These are phyloP conservation scores for Manis javanica DNA, from an alignment of 2,797 vertebrate genomes.

Conservation along the genomic window DNA sequence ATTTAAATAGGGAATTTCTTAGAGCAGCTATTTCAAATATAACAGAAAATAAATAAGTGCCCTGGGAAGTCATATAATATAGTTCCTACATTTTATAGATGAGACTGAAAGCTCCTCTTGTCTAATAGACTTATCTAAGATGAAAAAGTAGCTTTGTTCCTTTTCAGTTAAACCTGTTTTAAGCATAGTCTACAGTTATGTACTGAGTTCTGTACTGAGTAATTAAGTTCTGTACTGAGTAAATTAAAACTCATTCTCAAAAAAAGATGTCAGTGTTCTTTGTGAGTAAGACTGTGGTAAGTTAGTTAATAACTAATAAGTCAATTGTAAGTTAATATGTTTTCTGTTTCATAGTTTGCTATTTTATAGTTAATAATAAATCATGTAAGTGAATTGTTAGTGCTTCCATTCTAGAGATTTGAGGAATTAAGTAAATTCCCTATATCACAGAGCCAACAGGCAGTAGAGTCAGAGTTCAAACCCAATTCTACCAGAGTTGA, in stretches of 20 bases:
- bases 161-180: slow-evolving; percentile 28
- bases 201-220: not conserved
- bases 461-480: not conserved
- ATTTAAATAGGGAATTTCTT: slow-evolving; percentile 55
- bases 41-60: slow-evolving; percentile 55
- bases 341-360: no score
- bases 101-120: not conserved
- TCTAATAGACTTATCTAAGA: not conserved
- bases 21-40: not conserved
- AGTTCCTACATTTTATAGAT: not conserved
- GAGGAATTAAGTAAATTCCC: not conserved
- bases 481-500: not conserved
- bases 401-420: not conserved
- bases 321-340: no score
- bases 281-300: not conserved
- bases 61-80: slow-evolving; percentile 2
- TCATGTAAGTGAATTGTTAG: not conserved
- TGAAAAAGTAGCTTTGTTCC: not conserved
- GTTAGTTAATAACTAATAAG: not conserved
- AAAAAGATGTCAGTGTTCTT: not conserved
- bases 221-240: not conserved
- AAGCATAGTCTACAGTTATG: not conserved
- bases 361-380: not conserved
- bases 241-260: slow-evolving; percentile 26
- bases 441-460: not conserved